Evolutionary conservation across 2,888 invertebrate species (phyloP), one percentile per base, ranked within the genome.

Genomic region (Drosophila limbata): DNA sequence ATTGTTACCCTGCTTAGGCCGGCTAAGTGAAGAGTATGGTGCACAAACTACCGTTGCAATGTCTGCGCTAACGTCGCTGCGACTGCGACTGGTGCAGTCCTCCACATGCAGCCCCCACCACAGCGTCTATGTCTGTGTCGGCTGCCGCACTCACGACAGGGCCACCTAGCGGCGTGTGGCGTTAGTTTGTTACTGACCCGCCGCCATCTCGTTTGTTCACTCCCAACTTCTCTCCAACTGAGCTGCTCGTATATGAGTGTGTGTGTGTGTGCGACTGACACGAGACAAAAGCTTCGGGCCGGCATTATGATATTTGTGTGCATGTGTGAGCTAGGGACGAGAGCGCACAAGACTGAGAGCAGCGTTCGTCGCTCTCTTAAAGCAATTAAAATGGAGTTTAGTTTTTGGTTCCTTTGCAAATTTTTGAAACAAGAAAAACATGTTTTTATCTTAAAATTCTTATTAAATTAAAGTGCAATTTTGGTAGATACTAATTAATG

Each of bases 131-230:
- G 77, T 79, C 73, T 82, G 73, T 74, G 73, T 77, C 77, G 73
- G 67, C 77, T 73, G 79, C 88, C 81, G 88, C 83, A 79, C 73
- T 81, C 71, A 88, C 85, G 68, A 66, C 79, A 81, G 80, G 79
- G 90, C 90, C 90, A 89, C 90, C 91, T 90, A 89, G 84, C 90
- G 91, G 89, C 87, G 83, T 90, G 90, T 89, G 90, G 90, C 89
- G 87, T 83, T 90, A 84, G 83, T 91, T 89, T 90, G 85, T 88
- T 85, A 91, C 91, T 91, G 89, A 84, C 73, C 80, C 81, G 82
- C 72, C 76, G 79, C 73, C 79, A 75, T 71, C 61, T 65, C 77
- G 68, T 75, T 56, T 62, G 39, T 72, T 56, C 71, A 72, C 77
- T 79, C 79, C 79, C 79, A 65, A 77, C 68, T 75, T 68, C 55